Evolutionary conservation across 2,888 invertebrate genomes (phyloP), one percentile per base, ranked within the genome.

Genomic region (Cosmia trapezina): DNA sequence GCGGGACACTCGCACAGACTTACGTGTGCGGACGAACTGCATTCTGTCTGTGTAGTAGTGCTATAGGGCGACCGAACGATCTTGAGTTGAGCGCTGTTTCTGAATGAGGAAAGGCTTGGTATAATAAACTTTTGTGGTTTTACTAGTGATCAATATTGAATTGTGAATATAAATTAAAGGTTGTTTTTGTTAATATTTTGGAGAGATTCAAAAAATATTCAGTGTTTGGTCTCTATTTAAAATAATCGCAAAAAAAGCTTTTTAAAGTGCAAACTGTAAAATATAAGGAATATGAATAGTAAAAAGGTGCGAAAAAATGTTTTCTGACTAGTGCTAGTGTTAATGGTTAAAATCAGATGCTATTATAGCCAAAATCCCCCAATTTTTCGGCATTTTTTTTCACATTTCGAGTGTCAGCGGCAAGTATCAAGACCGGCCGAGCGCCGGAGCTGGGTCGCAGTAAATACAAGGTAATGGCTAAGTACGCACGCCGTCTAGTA

Each of bases 391-490:
- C 0, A 8, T 57, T 56, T 81, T 65, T 41, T 70, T 74, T 43
- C 4, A 37, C 6, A 22, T 66, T 80, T 65, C n/a, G 41, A 37
- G 1, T 73, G 66, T 63, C 73, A 65, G 59, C 37, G n/a, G 33
- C 60, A 85, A 94, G 94, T 92, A 94, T 91, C 95, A 96, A 95
- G 93, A 91, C 47, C 78, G 86, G 71, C 70, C 74, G 82, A 86
- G 87, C 87, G 87, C 65, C 74, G 78, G 88, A 80, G 86, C 88
- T 89, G 91, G 93, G 90, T 93, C 94, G 94, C 95, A 95, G 96
- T 96, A 95, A 96, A 96, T 95, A 96, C 96, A 95, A 96, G 96
- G 96, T 96, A 96, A 96, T 96, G 96, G 96, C 93, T 95, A 96
- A 96, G 96, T 96, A 96, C 96, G 96, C 95, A 94, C 96, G 96